Evolutionary conservation across 2,113 vertebrate genomes (phyloP).

Genomic region (Calypte anna): DNA sequence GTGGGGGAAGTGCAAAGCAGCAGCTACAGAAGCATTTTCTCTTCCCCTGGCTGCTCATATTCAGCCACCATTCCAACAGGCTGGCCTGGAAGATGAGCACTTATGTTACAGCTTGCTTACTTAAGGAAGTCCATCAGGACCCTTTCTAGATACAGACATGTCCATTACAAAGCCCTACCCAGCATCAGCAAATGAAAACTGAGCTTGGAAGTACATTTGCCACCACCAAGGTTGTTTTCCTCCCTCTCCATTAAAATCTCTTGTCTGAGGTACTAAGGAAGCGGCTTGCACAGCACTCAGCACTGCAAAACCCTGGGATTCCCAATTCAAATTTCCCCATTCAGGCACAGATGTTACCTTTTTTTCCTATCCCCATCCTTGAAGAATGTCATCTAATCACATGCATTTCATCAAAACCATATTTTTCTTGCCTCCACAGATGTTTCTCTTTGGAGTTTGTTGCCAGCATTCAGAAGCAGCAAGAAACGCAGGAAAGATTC

Average conservation of each 20-base stretch:
- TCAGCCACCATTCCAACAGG: neutral
- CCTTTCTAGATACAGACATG: neutral
- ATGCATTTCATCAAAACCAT: neutral
- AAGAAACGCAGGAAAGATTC: neutral
- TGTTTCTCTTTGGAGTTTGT: slow-evolving; percentile 2
- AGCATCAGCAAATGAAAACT: neutral
- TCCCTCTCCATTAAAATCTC: slow-evolving; percentile 18
- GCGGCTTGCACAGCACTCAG: neutral
- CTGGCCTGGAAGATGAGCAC: neutral
- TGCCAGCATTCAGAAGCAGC: neutral
- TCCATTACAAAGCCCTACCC: neutral
- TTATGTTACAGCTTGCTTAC: neutral
- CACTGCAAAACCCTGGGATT: slow-evolving; percentile 45
- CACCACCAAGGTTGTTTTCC: neutral
- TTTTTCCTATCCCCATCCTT: slow-evolving; percentile 26
- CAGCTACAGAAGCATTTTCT: neutral
- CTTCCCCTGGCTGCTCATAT: neutral
- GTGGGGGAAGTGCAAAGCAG: neutral
- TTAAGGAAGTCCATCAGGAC: neutral
- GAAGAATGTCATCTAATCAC: slow-evolving; percentile 17
- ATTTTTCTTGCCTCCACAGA: neutral
- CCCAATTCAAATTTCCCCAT: slow-evolving; percentile 9
- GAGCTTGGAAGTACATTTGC: neutral
- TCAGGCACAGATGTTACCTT: slow-evolving; percentile 49
- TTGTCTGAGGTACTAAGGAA: slow-evolving; percentile 35